phyloP scores from a whole-genome alignment of 2,797 vertebrate species.

The Thalassophryne amazonica region DNA sequence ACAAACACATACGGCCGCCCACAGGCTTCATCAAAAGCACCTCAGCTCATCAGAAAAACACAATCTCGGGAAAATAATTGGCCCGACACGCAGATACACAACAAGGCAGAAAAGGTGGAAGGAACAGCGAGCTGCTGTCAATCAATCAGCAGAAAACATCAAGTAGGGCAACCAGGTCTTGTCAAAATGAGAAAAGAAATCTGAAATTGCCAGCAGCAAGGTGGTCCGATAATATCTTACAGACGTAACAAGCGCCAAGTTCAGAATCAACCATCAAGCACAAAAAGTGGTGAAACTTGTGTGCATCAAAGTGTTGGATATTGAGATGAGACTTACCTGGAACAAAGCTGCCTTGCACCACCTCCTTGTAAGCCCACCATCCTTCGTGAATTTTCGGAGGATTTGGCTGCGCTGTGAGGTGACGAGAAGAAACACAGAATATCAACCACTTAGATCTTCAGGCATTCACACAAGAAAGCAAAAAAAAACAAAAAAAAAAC shows the following conservation, averaged over 20 bases:
- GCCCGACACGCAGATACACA: slow-evolving; percentile 41
- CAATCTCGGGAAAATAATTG: slow-evolving; percentile 48
- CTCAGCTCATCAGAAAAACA: slow-evolving; percentile 42
- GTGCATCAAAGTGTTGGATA: slow-evolving; percentile 12
- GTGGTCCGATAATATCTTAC: slow-evolving; percentile 25
- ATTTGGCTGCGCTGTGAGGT: slow-evolving; percentile 90
- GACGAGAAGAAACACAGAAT: slow-evolving; percentile 42
- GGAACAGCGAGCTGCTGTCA: slow-evolving; percentile 32
- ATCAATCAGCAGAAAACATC: slow-evolving; percentile 40
- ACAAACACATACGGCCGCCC: slow-evolving; percentile 7
- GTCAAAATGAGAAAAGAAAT: slow-evolving; percentile 33
- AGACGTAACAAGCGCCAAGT: slow-evolving; percentile 17
- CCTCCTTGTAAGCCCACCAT: slow-evolving; percentile 99
- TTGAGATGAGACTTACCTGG: slow-evolving; percentile 84
- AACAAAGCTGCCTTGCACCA: slow-evolving; percentile 98
- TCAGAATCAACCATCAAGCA: slow-evolving; percentile 19
- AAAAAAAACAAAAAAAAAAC: too few relatives aligned
- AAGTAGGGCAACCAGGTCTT: slow-evolving; percentile 20
- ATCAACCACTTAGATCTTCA: slow-evolving; percentile 39
- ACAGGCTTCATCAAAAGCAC: slow-evolving; percentile 26
- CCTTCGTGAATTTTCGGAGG: slow-evolving; percentile 97
- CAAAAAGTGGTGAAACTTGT: background rate
- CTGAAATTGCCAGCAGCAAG: slow-evolving; percentile 43
- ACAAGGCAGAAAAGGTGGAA: slow-evolving; percentile 37
- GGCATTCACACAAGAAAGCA: slow-evolving; percentile 10